phyloP scores from a whole-genome alignment of 2,888 invertebrate genomes.

The Achlya flavicornis region DNA sequence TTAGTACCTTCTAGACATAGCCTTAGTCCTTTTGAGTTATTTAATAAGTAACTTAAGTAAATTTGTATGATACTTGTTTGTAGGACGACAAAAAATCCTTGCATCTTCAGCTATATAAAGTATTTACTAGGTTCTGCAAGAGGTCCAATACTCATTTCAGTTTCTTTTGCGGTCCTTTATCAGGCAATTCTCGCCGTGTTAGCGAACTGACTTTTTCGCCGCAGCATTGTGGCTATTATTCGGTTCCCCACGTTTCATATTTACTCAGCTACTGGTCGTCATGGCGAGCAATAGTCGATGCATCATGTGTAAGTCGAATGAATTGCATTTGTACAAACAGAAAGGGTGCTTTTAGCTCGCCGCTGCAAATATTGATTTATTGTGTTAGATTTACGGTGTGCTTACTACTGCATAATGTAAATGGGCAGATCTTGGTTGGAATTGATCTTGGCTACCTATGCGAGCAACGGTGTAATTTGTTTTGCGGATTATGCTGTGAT shows the following conservation, averaged over 20 bases:
- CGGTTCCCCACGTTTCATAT: slow-evolving; percentile 5
- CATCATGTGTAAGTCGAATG: slow-evolving; percentile 55
- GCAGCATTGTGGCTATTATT: background rate
- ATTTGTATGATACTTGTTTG: no score
- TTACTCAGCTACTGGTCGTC: slow-evolving; percentile 19
- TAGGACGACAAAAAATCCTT: no score
- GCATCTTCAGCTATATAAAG: no score
- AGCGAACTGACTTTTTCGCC: slow-evolving; percentile 3
- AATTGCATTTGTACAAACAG: slow-evolving; percentile 61
- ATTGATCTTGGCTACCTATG: background rate
- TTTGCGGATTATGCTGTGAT: background rate
- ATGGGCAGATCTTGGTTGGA: slow-evolving; percentile 2
- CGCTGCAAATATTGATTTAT: slow-evolving; percentile 73
- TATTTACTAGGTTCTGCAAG: no score
- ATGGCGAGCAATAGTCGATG: slow-evolving; percentile 38
- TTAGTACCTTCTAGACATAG: no score
- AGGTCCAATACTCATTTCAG: background rate
- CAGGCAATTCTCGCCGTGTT: slow-evolving; percentile 20
- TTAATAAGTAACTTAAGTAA: no score
- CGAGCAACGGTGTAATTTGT: background rate
- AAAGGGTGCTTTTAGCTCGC: slow-evolving; percentile 61
- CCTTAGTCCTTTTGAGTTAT: no score
- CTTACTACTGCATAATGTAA: slow-evolving; percentile 23
- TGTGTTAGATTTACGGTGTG: slow-evolving; percentile 51
- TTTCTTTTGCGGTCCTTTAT: background rate